phyloP scores from a whole-genome alignment of 2,797 vertebrate genomes.

The Microchirus variegatus region DNA sequence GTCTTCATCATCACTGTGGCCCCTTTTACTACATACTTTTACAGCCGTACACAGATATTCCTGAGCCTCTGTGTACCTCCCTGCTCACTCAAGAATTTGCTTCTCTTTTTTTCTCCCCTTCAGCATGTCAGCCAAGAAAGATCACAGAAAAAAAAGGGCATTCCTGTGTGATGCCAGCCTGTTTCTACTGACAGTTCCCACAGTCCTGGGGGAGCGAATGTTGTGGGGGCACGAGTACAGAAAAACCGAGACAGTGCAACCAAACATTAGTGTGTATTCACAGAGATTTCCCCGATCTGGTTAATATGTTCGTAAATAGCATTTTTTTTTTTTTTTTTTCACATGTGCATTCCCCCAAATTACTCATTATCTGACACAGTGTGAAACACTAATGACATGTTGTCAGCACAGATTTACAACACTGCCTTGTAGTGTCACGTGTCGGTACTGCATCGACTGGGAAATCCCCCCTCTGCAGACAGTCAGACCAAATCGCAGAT shows the following conservation, averaged over 20 bases:
- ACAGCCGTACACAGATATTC: conserved; percentile 6
- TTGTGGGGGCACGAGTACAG: background rate
- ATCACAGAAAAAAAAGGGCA: conserved; percentile 19
- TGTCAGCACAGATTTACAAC: conserved; percentile 48
- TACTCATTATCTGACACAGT: background rate
- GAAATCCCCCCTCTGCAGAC: conserved; percentile 49
- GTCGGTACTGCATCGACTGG: conserved; percentile 55
- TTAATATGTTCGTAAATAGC: conserved; percentile 1
- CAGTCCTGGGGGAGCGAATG: background rate
- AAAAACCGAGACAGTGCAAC: background rate
- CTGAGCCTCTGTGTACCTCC: conserved; percentile 2
- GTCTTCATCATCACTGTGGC: conserved; percentile 1
- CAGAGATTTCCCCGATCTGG: too few relatives aligned
- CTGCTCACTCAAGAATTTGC: conserved; percentile 11
- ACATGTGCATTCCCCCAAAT: background rate
- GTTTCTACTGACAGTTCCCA: conserved; percentile 37
- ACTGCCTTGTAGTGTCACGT: conserved; percentile 64
- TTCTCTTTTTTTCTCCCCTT: background rate
- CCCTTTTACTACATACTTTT: conserved; percentile 6
- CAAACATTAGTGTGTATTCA: background rate
- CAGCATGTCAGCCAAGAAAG: conserved; percentile 8
- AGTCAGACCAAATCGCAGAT: conserved; percentile 39
- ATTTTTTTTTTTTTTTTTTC: background rate
- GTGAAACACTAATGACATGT: conserved; percentile 7
- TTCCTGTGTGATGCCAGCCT: conserved; percentile 39